Conservation (phyloP, 2,797 vertebrate species). For the Anas georgica region DNA sequence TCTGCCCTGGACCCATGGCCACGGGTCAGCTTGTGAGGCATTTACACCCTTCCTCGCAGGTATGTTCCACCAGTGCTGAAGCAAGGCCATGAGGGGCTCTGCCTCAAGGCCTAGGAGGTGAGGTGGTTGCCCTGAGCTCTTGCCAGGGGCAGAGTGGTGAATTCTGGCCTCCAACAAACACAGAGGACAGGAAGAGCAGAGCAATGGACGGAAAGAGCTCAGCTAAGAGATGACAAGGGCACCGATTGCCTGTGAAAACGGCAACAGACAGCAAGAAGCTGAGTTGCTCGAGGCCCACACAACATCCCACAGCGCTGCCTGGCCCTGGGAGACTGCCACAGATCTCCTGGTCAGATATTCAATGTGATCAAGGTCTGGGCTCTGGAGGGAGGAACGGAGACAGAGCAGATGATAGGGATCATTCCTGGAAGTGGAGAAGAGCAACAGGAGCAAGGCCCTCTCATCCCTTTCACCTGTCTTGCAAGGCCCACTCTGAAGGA, state of each 20-base stretch:
- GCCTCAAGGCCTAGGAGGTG: neutral
- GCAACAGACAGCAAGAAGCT: neutral
- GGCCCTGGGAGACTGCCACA: neutral
- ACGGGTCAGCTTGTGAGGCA: neutral
- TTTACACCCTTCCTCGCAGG: accelerated
- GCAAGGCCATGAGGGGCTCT: neutral
- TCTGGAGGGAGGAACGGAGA: neutral
- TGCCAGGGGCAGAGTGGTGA: neutral
- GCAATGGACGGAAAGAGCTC: neutral
- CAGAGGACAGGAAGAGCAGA: neutral
- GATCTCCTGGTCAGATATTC: neutral
- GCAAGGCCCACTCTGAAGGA: neutral
- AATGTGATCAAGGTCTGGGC: neutral
- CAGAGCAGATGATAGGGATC: neutral
- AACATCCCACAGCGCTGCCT: neutral
- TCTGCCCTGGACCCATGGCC: neutral
- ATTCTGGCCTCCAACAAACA: neutral
- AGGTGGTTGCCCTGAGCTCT: neutral
- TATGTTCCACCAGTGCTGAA: neutral
- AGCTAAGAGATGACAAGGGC: neutral
- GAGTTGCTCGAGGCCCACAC: neutral
- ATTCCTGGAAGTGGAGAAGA: neutral
- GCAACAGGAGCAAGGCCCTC: neutral
- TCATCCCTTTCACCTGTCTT: neutral
- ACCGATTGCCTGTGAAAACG: neutral